Percentiles rank a stretch among this genome's conserved stretches.
Evolutionary conservation across 2,113 vertebrate genomes (phyloP).

Genomic region (Paradisaea rubra): DNA sequence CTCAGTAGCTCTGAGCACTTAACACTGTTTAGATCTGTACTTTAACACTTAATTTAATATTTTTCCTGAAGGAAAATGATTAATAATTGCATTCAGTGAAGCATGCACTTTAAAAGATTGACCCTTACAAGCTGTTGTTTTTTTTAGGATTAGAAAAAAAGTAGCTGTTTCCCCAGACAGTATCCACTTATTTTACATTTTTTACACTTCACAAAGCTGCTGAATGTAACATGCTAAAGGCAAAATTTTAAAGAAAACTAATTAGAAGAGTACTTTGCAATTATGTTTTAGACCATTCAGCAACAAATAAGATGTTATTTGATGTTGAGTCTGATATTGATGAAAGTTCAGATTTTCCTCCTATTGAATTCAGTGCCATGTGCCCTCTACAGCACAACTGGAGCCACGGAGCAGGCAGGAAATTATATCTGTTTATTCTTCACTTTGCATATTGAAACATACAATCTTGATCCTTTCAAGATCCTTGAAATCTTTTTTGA

Average conservation of each 20-base stretch:
- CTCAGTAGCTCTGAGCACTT: conserved; percentile 61
- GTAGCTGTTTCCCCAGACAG: conserved; percentile 37
- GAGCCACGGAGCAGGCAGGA: background rate
- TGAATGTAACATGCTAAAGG: conserved; percentile 25
- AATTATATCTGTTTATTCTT: background rate
- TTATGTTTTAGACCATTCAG: conserved; percentile 10
- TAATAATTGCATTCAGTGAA: conserved; percentile 74
- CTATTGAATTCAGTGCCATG: background rate
- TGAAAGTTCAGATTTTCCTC: background rate
- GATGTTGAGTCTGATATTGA: background rate
- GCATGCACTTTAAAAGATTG: conserved; percentile 69
- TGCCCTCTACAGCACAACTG: background rate
- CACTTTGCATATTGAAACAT: background rate
- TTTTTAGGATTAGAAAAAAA: conserved; percentile 66
- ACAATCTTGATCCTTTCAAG: background rate
- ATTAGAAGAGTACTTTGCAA: conserved; percentile 51
- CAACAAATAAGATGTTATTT: conserved; percentile 36
- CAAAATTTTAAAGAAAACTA: conserved; percentile 63
- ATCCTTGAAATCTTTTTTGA: background rate
- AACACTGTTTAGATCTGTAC: conserved; percentile 72
- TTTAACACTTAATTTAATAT: conserved; percentile 78
- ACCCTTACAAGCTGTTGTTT: conserved; percentile 66
- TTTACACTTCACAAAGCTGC: conserved; percentile 54
- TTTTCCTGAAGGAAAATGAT: conserved; percentile 75
- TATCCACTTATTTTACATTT: conserved; percentile 44